Evolutionary conservation across 2,797 vertebrate genomes (phyloP), one percentile per base, ranked within the genome.

Genomic region (Sparidentex hasta): DNA sequence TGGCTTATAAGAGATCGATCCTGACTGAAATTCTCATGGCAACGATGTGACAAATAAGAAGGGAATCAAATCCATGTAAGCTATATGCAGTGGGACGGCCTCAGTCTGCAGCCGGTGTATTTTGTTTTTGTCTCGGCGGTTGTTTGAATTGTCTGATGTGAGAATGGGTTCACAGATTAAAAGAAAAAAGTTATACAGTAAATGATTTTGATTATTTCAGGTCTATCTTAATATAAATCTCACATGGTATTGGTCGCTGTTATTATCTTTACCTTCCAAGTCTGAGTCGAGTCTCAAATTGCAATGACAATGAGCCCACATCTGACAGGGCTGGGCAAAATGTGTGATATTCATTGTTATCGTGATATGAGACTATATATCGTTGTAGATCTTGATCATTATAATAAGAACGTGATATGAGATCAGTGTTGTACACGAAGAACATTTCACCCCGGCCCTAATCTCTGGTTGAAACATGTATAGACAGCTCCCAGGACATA

Each of bases 1-100:
- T 95, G 93, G 85, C 93, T 92, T 95, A 94, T 79, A 65, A 81
- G 51, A 80, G 61, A 83, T 72, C 2, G 82, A 78, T 71, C 61
- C 70, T 62, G 71, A 74, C 69, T 69, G 77, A 83, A 86, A 70
- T 67, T 59, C 54, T 76, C 70, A 58, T 47, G 68, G 71, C 68
- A 68, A 81, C 57, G 25, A 64, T 59, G 47, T 41, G 69, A 81
- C 20, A 7, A 68, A 68, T 21, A 11, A 76, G 27, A 75, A 66
- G 1, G 67, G 69, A 80, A 64, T 83, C 50, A 75, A 23, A 61
- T 57, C 63, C 12, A 41, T 0, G 52, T 55, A 0, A 65, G 18
- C 38, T 38, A 23, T 57, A 29, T 1, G 46, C 64, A n/a, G 54
- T 63, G 13, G 9, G 43, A 58, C 62, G 8, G 44, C 33, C 68